Conservation (phyloP, 1,140 invertebrate genomes). For the Drosophila tsacasi region DNA sequence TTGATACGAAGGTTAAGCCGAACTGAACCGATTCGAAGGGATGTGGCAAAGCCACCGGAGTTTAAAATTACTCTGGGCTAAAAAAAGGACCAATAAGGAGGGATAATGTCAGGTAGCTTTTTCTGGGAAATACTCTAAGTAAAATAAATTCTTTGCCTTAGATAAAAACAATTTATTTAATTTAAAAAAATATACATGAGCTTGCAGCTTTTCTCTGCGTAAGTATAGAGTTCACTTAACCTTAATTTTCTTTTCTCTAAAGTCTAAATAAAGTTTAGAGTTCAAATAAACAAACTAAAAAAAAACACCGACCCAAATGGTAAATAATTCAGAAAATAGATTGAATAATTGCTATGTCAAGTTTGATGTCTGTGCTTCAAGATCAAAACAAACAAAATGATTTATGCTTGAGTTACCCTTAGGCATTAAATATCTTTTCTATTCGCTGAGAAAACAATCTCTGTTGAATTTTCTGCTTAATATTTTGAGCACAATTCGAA, state of each 20-base stretch:
- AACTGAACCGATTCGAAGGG: neutral
- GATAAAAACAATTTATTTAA: neutral
- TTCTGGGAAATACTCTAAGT: slow-evolving; percentile 3
- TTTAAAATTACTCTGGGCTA: slow-evolving; percentile 5
- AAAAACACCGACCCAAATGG: neutral
- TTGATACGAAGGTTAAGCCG: slow-evolving; percentile 16
- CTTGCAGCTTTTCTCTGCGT: neutral
- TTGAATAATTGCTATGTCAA: slow-evolving; percentile 5
- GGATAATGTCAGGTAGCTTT: neutral
- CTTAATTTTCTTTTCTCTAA: too few relatives aligned
- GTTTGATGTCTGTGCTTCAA: slow-evolving; percentile 7
- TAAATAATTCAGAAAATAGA: slow-evolving; percentile 3
- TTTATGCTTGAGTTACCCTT: neutral
- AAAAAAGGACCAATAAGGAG: neutral
- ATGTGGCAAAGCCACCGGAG: neutral
- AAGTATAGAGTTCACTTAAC: too few relatives aligned
- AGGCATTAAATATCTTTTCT: neutral
- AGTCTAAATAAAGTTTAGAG: neutral
- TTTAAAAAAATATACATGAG: neutral
- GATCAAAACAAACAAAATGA: slow-evolving; percentile 9
- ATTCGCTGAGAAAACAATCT: neutral
- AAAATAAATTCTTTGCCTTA: neutral
- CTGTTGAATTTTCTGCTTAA: slow-evolving; percentile 5
- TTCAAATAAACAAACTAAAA: neutral
- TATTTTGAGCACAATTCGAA: neutral